phyloP scores from a whole-genome alignment of 2,797 vertebrate genomes.

The Urophycis tenuis region DNA sequence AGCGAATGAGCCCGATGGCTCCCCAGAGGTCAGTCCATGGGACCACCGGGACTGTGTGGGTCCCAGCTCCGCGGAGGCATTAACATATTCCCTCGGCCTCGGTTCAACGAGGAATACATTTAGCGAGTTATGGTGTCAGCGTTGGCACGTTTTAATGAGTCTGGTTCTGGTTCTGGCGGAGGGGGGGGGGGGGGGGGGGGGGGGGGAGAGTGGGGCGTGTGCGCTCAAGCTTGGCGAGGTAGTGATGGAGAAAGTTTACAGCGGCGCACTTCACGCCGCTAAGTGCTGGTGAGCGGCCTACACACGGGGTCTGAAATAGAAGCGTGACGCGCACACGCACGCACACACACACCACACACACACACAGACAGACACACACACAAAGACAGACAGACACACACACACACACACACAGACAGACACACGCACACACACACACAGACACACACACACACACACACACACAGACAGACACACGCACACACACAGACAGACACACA shows the following conservation, averaged over 20 bases:
- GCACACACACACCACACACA: background rate
- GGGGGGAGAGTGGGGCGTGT: background rate
- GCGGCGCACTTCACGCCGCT: background rate
- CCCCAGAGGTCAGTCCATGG: too few species aligned
- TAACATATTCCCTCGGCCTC: background rate
- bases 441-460: too few species aligned
- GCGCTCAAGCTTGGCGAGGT: background rate
- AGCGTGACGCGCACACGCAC: background rate
- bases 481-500: too few species aligned
- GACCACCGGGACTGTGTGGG: background rate
- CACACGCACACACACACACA: too few species aligned
- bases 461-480: too few species aligned
- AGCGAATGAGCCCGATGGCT: too few species aligned
- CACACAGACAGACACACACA: too few species aligned
- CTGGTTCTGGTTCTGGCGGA: background rate
- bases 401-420: background rate
- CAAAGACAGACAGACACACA: too few species aligned
- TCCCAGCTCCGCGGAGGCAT: background rate
- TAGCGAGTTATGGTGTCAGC: background rate
- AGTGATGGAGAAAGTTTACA: conserved; percentile 4
- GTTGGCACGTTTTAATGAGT: background rate
- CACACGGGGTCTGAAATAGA: conserved; percentile 6
- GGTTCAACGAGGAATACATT: background rate
- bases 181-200: too few species aligned
- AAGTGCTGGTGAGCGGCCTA: background rate